Percentiles rank a stretch among this genome's conserved stretches.
phyloP scores from a whole-genome alignment of 2,797 vertebrate genomes.

The Coregonus sp. region DNA sequence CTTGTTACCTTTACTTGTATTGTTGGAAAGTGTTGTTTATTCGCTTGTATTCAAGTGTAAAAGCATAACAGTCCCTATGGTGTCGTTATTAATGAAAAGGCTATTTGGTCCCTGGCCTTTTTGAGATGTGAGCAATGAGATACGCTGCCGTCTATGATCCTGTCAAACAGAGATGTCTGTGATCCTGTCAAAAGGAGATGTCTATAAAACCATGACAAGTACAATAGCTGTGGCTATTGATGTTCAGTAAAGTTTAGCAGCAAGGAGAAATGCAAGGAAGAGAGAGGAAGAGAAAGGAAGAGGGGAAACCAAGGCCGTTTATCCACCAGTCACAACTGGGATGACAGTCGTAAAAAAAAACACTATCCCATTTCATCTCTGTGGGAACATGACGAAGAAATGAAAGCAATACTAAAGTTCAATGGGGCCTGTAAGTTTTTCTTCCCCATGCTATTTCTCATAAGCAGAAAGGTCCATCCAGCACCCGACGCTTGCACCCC shows the following conservation, averaged over 20 bases:
- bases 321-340: constrained; percentile 54
- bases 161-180: neutral
- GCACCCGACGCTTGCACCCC: constrained; percentile 21
- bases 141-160: neutral
- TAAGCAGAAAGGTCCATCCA: constrained; percentile 62
- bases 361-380: constrained; percentile 69
- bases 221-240: no score
- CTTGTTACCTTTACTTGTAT: neutral
- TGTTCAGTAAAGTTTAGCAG: no score
- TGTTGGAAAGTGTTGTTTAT: constrained; percentile 5
- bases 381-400: constrained; percentile 73
- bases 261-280: constrained; percentile 4
- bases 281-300: constrained; percentile 16
- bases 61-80: neutral
- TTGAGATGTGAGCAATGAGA: neutral
- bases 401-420: constrained; percentile 77
- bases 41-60: neutral
- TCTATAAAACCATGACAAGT: no score
- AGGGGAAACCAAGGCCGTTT: constrained; percentile 59
- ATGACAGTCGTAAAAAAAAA: constrained; percentile 61
- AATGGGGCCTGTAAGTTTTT: constrained; percentile 70
- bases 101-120: constrained; percentile 1
- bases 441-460: constrained; percentile 75
- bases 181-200: no score
- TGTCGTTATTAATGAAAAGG: constrained; percentile 4